These are phyloP conservation scores for Styela clava DNA, from an alignment of 23 tunicate genomes.

Conservation along the genomic window DNA sequence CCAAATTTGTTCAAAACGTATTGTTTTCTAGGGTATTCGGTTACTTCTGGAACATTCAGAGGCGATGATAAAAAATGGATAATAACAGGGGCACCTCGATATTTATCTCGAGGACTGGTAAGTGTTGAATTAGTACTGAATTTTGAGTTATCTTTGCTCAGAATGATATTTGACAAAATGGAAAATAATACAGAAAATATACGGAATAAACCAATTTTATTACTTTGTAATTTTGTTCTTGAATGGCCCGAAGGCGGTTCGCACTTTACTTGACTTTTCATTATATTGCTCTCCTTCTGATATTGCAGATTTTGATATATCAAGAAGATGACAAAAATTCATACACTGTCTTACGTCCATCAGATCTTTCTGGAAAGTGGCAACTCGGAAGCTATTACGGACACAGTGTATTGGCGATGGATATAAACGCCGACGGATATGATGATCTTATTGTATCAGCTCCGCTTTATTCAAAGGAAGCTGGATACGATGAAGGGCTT, in stretches of 20 bases:
- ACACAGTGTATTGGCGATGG: slow-evolving; percentile 25
- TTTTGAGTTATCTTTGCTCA: too few relatives aligned
- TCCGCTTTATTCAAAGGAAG: slow-evolving; percentile 28
- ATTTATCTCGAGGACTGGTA: slow-evolving; percentile 42
- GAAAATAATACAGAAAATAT: too few relatives aligned
- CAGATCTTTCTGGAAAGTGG: slow-evolving; percentile 2
- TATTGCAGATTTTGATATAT: too few relatives aligned
- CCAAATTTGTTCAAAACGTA: neutral
- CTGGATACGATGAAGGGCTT: slow-evolving; percentile 38
- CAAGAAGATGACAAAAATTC: slow-evolving; percentile 6
- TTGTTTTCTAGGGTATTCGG: slow-evolving; percentile 32
- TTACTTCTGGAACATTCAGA: slow-evolving; percentile 11
- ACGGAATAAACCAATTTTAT: too few relatives aligned
- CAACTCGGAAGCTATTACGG: slow-evolving; percentile 37
- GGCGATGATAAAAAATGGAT: slow-evolving; percentile 10
- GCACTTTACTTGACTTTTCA: too few relatives aligned
- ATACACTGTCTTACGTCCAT: neutral
- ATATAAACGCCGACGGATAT: slow-evolving; percentile 24
- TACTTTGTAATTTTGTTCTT: too few relatives aligned
- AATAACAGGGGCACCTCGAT: slow-evolving; percentile 34
- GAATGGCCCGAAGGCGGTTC: too few relatives aligned
- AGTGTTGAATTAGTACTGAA: too few relatives aligned
- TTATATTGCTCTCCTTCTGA: too few relatives aligned
- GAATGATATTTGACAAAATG: too few relatives aligned
- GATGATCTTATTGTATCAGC: slow-evolving; percentile 36